phyloP scores from a whole-genome alignment of 35 echinoderm and acorn worm genomes.

The Nesometra sesokonis region DNA sequence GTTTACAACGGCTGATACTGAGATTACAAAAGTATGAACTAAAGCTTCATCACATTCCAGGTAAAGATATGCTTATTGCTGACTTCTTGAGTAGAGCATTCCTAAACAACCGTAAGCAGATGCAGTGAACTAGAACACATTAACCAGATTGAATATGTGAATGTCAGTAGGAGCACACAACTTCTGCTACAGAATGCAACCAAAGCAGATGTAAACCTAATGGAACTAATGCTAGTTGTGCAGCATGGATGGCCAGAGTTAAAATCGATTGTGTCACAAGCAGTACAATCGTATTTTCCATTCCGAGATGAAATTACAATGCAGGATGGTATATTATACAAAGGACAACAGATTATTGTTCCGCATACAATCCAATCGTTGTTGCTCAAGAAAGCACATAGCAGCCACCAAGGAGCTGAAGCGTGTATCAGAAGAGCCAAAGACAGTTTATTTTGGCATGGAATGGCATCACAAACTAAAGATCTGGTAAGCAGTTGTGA shows the following conservation, averaged over 20 bases:
- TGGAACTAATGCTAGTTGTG: neutral
- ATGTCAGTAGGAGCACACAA: neutral
- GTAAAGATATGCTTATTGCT: conserved; percentile 23
- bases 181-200: neutral
- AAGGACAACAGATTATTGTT: conserved; percentile 26
- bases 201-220: neutral
- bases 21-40: conserved; percentile 5
- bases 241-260: neutral
- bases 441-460: conserved; percentile 49
- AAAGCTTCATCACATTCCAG: neutral
- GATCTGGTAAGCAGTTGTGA: conserved; percentile 23
- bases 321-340: conserved; percentile 28
- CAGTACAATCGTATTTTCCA: too few species aligned
- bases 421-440: conserved; percentile 41
- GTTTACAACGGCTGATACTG: conserved; percentile 11
- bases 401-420: conserved; percentile 36
- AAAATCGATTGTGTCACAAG: neutral
- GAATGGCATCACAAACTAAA: conserved; percentile 39
- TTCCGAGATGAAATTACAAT: conserved; percentile 51
- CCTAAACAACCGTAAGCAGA: neutral
- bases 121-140: neutral
- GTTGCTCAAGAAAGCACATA: conserved; percentile 22
- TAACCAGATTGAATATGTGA: neutral
- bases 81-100: conserved; percentile 21
- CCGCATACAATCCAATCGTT: conserved; percentile 12